Evolutionary conservation across 2,888 invertebrate species (phyloP), one percentile per base, ranked within the genome.

Genomic region (Netelia fuscicornis): DNA sequence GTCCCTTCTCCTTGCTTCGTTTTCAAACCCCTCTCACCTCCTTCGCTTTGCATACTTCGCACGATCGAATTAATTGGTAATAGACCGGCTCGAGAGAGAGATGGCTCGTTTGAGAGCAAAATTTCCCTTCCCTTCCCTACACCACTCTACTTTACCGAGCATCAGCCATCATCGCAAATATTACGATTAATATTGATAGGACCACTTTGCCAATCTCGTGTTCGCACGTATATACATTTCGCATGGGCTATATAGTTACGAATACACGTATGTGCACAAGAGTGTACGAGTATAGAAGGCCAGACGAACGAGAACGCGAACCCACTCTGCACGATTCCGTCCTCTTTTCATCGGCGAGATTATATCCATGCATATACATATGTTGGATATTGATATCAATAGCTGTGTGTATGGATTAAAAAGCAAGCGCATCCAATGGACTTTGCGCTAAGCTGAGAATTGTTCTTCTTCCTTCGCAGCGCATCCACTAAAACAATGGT

Each of bases 31-130:
- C 79, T 80, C 56, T 76, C 81, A 68, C 71, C 88, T 86, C 87
- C 78, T 89, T 88, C 90, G 89, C 90, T 90, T 91, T 91, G 91
- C 92, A 91, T 93, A 93, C 92, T 93, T 93, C 92, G 92, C 92
- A 92, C 93, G 93, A 93, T 91, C 92, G 91, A 91, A 93, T 93
- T 93, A 93, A 93, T 93, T 93, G 93, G 92, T 92, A 92, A 92
- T 92, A 92, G 92, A 92, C 90, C 91, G 91, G 90, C 89, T 71
- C 64, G 52, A 71, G 44, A 58, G 71, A 30, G 65, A 68, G 72
- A 58, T 23, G 17, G 70, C 58, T 67, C 44, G 77, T 68, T 71
- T 81, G 68, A 65, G 81, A 77, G 67, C 65, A 17, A 76, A 71
- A 54, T 37, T 48, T 68, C 65, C 30, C 25, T 30, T 9, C n/a